Percentiles rank a stretch among this genome's conserved stretches.
phyloP scores from a whole-genome alignment of 2,797 vertebrate species.

The Poecilia picta region DNA sequence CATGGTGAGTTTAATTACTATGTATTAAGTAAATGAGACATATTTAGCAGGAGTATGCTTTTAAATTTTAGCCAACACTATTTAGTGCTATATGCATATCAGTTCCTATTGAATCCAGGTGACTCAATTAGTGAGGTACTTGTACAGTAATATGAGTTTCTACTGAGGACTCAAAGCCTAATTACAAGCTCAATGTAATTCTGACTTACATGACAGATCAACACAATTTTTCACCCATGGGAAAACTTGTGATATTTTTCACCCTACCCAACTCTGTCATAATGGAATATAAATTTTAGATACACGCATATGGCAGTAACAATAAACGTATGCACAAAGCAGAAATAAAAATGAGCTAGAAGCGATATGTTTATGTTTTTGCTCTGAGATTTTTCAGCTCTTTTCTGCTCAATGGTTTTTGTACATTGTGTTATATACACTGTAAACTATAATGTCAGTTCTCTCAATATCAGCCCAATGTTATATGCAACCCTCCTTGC shows the following conservation, averaged over 20 bases:
- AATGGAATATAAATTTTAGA: background rate
- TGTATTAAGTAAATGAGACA: background rate
- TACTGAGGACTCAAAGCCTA: conserved; percentile 63
- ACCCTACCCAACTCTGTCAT: background rate
- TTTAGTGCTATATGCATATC: conserved; percentile 15
- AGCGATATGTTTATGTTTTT: conserved; percentile 45
- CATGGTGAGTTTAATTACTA: background rate
- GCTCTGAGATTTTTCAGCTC: conserved; percentile 40
- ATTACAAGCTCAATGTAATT: conserved; percentile 54
- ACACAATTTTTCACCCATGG: conserved; percentile 46
- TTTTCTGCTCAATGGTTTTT: conserved; percentile 1
- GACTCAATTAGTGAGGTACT: conserved; percentile 25
- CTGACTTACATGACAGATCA: conserved; percentile 54
- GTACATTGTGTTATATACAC: background rate
- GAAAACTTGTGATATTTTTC: conserved; percentile 55
- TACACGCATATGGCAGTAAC: background rate
- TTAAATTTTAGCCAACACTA: background rate
- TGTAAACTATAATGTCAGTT: background rate
- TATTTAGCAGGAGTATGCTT: background rate
- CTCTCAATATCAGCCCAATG: background rate
- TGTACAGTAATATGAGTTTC: conserved; percentile 38
- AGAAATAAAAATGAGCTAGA: conserved; percentile 8
- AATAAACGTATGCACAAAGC: background rate
- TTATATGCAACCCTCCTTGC: background rate
- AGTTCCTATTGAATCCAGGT: conserved; percentile 26